Evolutionary conservation across 1,140 invertebrate genomes (phyloP).

Genomic region (Lepeophtheirus salmonis): DNA sequence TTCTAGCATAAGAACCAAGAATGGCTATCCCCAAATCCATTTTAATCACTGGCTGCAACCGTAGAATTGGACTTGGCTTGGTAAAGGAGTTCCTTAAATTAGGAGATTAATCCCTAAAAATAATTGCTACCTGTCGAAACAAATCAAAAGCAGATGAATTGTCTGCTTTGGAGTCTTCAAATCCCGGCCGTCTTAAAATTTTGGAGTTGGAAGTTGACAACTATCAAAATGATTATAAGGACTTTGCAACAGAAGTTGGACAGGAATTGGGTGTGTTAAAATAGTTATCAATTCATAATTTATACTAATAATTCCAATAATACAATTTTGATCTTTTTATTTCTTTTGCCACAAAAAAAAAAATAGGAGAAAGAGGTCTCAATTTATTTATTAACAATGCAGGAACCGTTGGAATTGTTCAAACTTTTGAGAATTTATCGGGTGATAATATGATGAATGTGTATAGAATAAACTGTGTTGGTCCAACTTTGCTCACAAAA

Average conservation of each 20-base stretch:
- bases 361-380: constrained; percentile 12
- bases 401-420: too few relatives aligned
- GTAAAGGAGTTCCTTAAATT: constrained; percentile 42
- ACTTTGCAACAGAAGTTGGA: background rate
- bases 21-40: constrained; percentile 33
- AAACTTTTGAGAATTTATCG: too few relatives aligned
- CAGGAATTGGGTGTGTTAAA: background rate
- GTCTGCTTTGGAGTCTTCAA: constrained; percentile 19
- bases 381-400: constrained; percentile 29
- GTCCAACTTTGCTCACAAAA: too few relatives aligned
- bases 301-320: too few relatives aligned
- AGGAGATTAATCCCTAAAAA: constrained; percentile 35
- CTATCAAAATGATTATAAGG: background rate
- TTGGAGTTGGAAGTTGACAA: background rate
- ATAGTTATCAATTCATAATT: too few relatives aligned
- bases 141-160: constrained; percentile 21
- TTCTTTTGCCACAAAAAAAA: background rate
- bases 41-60: constrained; percentile 67
- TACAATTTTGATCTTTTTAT: too few relatives aligned
- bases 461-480: too few relatives aligned
- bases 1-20: too few relatives aligned
- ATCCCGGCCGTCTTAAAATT: background rate
- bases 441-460: too few relatives aligned
- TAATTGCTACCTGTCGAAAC: constrained; percentile 54
- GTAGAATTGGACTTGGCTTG: constrained; percentile 64